A percentile compares a stretch with the other conserved stretches of the same genome.
Evolutionary conservation across 35 echinoderm and acorn worm species (phyloP).

Genomic region (Acanthaster planci): DNA sequence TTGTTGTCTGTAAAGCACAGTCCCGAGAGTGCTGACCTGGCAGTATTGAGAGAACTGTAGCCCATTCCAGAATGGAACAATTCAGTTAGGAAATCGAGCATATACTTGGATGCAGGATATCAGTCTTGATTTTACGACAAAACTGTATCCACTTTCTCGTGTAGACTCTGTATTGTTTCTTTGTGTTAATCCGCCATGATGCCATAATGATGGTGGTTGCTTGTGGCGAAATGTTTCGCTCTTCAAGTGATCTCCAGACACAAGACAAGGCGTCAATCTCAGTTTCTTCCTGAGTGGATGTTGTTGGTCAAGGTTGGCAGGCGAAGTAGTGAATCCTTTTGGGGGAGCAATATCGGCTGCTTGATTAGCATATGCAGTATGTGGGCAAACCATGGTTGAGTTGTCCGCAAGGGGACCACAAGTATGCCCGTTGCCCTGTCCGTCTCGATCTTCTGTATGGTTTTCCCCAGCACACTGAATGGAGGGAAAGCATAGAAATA

Average conservation of each 20-base stretch:
- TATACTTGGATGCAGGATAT: conserved; percentile 2
- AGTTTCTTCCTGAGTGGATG: conserved; percentile 2
- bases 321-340: not conserved
- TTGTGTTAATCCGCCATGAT: not conserved
- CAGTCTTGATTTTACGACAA: not conserved
- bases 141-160: not conserved
- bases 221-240: not conserved
- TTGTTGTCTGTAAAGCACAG: conserved; percentile 15
- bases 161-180: not conserved
- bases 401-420: conserved; percentile 59
- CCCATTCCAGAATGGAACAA: not conserved
- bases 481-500: conserved; percentile 52
- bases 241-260: not conserved
- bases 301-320: not conserved
- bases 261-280: not conserved
- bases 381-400: conserved; percentile 57
- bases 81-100: not conserved
- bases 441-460: conserved; percentile 31
- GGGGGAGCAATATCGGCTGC: conserved; percentile 16
- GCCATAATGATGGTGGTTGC: conserved; percentile 8
- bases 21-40: conserved; percentile 41
- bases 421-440: conserved; percentile 39
- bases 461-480: conserved; percentile 35
- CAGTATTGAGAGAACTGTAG: conserved; percentile 35
- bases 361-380: conserved; percentile 44